Percentiles rank a stretch among this genome's conserved stretches.
These are phyloP conservation scores for Scopus umbretta DNA, from an alignment of 2,113 vertebrate genomes.

Conservation along the genomic window DNA sequence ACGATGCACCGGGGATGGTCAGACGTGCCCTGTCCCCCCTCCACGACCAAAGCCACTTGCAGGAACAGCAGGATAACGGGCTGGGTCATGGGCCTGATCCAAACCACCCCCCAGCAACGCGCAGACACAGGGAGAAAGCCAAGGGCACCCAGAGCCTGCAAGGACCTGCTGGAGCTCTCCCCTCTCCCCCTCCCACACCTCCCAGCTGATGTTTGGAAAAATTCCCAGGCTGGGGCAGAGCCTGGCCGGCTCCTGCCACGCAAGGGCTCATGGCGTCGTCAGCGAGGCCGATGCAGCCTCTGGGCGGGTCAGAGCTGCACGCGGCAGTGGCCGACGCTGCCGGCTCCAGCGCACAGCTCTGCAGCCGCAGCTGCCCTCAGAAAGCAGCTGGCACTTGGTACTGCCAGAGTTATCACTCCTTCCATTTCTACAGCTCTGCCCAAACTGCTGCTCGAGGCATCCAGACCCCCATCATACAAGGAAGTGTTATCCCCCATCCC, in stretches of 20 bases:
- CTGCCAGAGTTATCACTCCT: accelerated
- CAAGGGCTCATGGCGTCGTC: not conserved
- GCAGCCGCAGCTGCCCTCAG: not conserved
- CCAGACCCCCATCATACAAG: accelerated
- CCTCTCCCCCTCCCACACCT: not conserved
- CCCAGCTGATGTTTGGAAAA: not conserved
- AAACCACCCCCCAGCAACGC: not conserved
- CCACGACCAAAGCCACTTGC: not conserved
- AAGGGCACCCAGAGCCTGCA: not conserved
- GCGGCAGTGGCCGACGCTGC: accelerated
- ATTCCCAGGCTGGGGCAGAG: not conserved
- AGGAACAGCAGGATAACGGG: accelerated
- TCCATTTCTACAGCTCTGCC: not conserved
- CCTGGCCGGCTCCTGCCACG: accelerated
- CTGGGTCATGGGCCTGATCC: accelerated
- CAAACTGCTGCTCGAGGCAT: not conserved
- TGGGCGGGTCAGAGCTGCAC: not conserved
- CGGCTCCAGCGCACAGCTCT: not conserved
- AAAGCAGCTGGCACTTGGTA: not conserved
- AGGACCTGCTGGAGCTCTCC: not conserved
- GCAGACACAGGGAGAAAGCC: accelerated
- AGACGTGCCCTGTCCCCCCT: accelerated
- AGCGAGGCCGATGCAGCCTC: not conserved
- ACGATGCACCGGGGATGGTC: not conserved
- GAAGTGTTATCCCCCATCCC: not conserved